Conservation (phyloP, 2,797 vertebrate genomes). For the Alfaro cultratus region DNA sequence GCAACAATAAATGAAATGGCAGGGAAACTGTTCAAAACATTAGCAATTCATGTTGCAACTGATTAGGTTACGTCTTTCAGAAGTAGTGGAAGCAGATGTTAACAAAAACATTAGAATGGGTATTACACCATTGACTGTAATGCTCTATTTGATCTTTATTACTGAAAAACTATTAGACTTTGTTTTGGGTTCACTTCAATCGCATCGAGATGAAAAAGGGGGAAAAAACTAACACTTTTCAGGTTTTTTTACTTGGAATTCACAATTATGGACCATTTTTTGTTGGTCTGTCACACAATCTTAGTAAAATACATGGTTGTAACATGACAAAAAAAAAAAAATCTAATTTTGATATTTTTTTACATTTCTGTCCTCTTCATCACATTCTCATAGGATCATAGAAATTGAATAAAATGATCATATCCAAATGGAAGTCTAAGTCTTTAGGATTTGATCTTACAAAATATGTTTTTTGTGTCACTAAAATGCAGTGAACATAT, state of each 20-base stretch:
- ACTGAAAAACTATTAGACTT: not conserved
- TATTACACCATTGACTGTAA: no score
- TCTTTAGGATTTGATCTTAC: not conserved
- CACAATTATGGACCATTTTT: not conserved
- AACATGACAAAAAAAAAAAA: not conserved
- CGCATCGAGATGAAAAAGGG: not conserved
- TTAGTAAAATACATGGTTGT: not conserved
- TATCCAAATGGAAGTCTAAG: not conserved
- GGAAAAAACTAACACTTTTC: not conserved
- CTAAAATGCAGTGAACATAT: not conserved
- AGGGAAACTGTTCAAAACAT: constrained; percentile 20
- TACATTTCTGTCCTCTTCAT: constrained; percentile 5
- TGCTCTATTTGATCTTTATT: no score
- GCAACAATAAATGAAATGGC: constrained; percentile 5
- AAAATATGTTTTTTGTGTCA: not conserved
- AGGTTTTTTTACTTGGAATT: not conserved
- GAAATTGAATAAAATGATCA: constrained; percentile 3
- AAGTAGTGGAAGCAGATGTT: constrained; percentile 25
- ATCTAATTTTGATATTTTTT: not conserved
- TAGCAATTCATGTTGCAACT: constrained; percentile 6
- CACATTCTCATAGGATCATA: not conserved
- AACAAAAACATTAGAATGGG: not conserved
- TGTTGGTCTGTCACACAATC: no score
- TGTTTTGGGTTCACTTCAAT: not conserved
- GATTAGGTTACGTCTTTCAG: constrained; percentile 29